Conservation (phyloP, 2,797 vertebrate species). For the Aselliscus stoliczkanus region DNA sequence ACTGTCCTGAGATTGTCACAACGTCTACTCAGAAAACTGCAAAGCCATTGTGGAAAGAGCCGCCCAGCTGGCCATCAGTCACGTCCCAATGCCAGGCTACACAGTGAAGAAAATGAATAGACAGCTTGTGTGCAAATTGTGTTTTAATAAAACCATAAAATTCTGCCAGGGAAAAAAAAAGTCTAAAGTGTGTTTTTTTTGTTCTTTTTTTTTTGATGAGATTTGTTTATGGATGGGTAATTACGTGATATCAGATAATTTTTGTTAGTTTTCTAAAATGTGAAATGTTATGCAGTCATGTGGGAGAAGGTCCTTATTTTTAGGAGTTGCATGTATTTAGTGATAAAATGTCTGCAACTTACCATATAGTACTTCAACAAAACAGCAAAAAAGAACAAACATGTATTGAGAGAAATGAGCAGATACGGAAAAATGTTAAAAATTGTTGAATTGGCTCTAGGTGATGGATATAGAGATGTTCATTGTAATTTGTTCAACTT, state of each 20-base stretch:
- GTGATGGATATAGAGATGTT: not conserved
- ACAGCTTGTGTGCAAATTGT: no score
- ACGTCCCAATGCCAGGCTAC: no score
- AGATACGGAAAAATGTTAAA: not conserved
- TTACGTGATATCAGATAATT: not conserved
- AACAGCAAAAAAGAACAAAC: not conserved
- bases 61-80: no score
- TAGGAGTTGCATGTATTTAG: not conserved
- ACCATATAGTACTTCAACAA: not conserved
- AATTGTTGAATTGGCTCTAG: not conserved
- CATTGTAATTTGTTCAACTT: not conserved
- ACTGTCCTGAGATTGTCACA: no score
- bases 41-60: no score
- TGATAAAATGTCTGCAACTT: not conserved
- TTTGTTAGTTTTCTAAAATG: not conserved
- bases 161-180: no score
- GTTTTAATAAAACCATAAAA: no score
- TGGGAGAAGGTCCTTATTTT: not conserved
- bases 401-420: not conserved
- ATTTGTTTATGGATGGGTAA: not conserved
- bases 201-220: not conserved
- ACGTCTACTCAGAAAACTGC: no score
- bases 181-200: not conserved
- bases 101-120: no score
- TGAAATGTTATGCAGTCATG: not conserved